These are phyloP conservation scores for Iphiclides podalirius DNA, from an alignment of 2,888 invertebrate species.

Conservation along the genomic window DNA sequence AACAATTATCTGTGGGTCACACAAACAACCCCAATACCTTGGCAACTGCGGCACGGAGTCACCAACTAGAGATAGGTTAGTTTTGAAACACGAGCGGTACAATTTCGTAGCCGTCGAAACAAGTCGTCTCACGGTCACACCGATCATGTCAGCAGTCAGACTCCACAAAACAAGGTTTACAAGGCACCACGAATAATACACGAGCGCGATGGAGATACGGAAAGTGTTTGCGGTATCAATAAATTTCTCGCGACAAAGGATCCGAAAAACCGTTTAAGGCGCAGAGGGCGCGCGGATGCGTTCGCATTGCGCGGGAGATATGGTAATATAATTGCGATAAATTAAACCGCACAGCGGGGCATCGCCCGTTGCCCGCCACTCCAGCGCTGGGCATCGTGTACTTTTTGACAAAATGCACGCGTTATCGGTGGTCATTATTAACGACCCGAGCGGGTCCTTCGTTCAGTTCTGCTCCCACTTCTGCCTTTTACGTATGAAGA, in stretches of 20 bases:
- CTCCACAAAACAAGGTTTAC: slow-evolving; percentile 62
- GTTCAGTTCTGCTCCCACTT: not conserved
- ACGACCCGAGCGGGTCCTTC: not conserved
- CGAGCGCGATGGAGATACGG: slow-evolving; percentile 57
- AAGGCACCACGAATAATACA: slow-evolving; percentile 49
- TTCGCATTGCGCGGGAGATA: slow-evolving; percentile 75
- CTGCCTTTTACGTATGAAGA: too few species aligned
- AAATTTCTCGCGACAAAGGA: slow-evolving; percentile 74
- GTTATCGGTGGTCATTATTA: not conserved
- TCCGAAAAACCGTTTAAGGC: slow-evolving; percentile 74
- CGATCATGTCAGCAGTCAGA: slow-evolving; percentile 46
- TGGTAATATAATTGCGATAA: slow-evolving; percentile 78
- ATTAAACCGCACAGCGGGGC: slow-evolving; percentile 71
- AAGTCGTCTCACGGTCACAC: slow-evolving; percentile 38
- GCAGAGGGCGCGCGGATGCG: slow-evolving; percentile 59
- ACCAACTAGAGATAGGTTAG: too few species aligned
- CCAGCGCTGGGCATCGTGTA: slow-evolving; percentile 60
- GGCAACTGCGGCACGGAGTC: too few species aligned
- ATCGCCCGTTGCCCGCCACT: slow-evolving; percentile 42
- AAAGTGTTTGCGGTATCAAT: slow-evolving; percentile 66
- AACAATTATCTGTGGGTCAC: too few species aligned
- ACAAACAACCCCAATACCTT: too few species aligned
- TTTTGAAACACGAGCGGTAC: too few species aligned
- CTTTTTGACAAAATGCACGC: slow-evolving; percentile 54
- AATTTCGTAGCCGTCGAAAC: too few species aligned